Conservation (phyloP, 2,113 vertebrate genomes). For the Mirounga angustirostris region DNA sequence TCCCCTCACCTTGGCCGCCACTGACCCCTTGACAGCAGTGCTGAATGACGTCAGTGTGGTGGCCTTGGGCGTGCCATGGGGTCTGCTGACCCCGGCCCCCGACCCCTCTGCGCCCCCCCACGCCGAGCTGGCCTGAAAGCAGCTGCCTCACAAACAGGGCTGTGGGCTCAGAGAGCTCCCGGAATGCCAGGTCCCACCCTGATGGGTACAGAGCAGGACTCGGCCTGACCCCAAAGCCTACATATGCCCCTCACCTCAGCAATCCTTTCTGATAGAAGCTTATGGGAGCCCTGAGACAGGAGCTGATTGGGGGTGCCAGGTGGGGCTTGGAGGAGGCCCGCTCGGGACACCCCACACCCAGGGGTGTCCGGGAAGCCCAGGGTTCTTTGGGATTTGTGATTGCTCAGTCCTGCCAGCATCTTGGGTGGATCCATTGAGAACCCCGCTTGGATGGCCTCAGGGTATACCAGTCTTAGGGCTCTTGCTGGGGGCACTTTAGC, state of each 20-base stretch:
- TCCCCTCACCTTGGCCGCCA: background rate
- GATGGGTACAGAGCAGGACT: background rate
- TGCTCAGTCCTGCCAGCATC: rapidly evolving
- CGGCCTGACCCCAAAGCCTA: rapidly evolving
- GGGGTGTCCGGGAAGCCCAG: background rate
- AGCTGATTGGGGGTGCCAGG: background rate
- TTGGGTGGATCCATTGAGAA: background rate
- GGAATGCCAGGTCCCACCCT: background rate
- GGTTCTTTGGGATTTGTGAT: background rate
- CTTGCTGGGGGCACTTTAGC: background rate
- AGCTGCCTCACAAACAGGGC: rapidly evolving
- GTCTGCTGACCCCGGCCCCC: background rate
- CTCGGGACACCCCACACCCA: rapidly evolving
- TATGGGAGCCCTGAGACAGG: rapidly evolving
- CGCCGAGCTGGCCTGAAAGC: background rate
- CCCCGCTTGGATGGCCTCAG: background rate
- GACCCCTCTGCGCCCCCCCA: background rate
- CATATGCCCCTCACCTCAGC: rapidly evolving
- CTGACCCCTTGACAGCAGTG: background rate
- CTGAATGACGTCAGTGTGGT: background rate
- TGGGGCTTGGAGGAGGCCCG: rapidly evolving
- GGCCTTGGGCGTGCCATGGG: background rate
- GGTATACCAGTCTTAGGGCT: no score
- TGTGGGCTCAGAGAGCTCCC: no score
- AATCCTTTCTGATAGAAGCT: background rate